Conservation (phyloP, 1,140 invertebrate genomes). For the Microplitis demolitor region DNA sequence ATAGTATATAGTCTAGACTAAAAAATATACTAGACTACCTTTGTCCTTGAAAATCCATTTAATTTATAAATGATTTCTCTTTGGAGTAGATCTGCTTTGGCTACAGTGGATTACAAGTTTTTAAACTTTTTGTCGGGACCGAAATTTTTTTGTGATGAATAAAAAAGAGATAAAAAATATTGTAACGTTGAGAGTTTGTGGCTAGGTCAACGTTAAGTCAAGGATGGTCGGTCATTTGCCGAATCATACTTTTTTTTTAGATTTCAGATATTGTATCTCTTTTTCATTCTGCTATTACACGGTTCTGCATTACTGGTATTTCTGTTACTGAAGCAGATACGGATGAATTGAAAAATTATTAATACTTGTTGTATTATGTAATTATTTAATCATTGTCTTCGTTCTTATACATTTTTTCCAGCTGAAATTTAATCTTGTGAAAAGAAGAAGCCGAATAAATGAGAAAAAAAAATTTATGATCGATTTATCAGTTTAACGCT, state of each 20-base stretch:
- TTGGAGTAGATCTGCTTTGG: background rate
- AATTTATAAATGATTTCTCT: background rate
- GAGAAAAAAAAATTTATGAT: too few relatives aligned
- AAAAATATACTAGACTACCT: background rate
- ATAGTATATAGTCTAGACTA: background rate
- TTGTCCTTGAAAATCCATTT: background rate
- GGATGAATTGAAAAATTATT: too few relatives aligned
- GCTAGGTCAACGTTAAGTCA: constrained; percentile 50
- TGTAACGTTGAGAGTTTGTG: background rate
- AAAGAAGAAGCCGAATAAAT: too few relatives aligned
- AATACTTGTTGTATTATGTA: too few relatives aligned
- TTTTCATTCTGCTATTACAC: too few relatives aligned
- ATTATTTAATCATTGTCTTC: too few relatives aligned
- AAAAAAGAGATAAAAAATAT: background rate
- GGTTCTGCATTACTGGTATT: too few relatives aligned
- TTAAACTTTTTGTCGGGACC: background rate
- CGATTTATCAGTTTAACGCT: too few relatives aligned
- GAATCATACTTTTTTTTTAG: constrained; percentile 21
- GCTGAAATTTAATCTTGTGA: too few relatives aligned
- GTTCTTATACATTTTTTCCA: too few relatives aligned
- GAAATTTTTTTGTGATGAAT: background rate
- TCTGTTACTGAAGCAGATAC: too few relatives aligned
- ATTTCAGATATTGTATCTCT: background rate
- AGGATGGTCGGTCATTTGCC: constrained; percentile 56
- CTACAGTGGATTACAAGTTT: background rate